Evolutionary conservation across 1,140 invertebrate species (phyloP).

Genomic region (Diuraphis noxia): DNA sequence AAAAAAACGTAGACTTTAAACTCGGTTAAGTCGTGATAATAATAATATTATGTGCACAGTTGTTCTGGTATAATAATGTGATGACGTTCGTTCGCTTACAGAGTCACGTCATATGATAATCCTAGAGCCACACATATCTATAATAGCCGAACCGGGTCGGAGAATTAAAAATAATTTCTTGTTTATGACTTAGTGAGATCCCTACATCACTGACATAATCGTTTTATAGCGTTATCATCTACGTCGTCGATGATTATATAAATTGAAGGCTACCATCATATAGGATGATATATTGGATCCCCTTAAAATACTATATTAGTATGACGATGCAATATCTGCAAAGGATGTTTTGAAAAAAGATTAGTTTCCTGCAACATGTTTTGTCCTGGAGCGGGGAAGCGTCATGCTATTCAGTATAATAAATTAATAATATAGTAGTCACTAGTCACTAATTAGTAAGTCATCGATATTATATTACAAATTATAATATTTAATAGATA

Average conservation of each 20-base stretch:
- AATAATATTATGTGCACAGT: not conserved
- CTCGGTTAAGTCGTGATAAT: not conserved
- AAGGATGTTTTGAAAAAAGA: not conserved
- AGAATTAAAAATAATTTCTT: not conserved
- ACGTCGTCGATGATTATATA: not conserved
- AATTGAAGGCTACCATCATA: not conserved
- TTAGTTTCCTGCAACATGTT: not conserved
- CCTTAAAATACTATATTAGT: no score
- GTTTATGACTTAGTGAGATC: no score
- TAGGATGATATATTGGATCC: no score
- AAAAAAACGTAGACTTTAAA: not conserved
- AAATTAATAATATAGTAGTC: no score
- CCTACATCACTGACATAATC: not conserved
- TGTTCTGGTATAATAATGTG: not conserved
- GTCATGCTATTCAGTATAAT: not conserved
- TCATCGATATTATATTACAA: not conserved
- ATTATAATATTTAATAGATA: no score
- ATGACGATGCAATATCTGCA: not conserved
- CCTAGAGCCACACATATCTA: no score
- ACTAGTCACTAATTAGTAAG: not conserved
- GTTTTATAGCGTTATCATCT: not conserved
- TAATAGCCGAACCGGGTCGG: not conserved
- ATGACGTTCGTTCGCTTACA: not conserved
- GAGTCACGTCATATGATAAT: not conserved
- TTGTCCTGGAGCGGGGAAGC: no score